phyloP scores from a whole-genome alignment of 2,888 invertebrate genomes.

The Drosophila atripex region DNA sequence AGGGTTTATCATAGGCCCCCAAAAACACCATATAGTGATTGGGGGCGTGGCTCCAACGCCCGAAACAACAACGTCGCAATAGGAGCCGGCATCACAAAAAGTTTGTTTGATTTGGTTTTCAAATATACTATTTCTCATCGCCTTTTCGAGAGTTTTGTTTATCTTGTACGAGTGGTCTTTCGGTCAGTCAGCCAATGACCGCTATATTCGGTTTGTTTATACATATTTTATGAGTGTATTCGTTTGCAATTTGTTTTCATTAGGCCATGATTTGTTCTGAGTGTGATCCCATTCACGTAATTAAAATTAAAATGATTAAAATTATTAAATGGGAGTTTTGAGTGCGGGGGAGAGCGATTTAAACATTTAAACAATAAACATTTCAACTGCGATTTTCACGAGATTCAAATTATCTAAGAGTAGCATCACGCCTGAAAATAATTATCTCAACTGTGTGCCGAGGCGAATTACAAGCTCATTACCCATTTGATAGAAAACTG shows the following conservation, averaged over 20 bases:
- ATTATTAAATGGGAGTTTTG: conserved; percentile 6
- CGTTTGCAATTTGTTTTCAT: conserved; percentile 1
- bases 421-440: conserved; percentile 12
- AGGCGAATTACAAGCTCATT: conserved; percentile 19
- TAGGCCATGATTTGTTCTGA: conserved; percentile 3
- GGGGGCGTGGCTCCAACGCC: not conserved
- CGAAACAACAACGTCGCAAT: conserved; percentile 20
- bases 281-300: conserved; percentile 5
- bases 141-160: conserved; percentile 29
- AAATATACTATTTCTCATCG: conserved; percentile 11
- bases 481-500: conserved; percentile 4
- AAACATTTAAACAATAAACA: not conserved
- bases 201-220: conserved; percentile 40
- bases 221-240: conserved; percentile 14
- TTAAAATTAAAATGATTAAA: conserved; percentile 9
- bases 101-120: conserved; percentile 25
- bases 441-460: conserved; percentile 8
- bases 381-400: conserved; percentile 1
- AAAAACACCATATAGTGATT: not conserved
- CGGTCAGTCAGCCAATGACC: conserved; percentile 41
- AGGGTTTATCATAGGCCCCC: conserved; percentile 23
- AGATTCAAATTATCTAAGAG: not conserved
- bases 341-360: not conserved
- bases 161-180: conserved; percentile 22
- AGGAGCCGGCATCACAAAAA: conserved; percentile 19